Evolutionary conservation across 1,140 invertebrate genomes (phyloP), one percentile per base, ranked within the genome.

Genomic region (Drosophila varians): DNA sequence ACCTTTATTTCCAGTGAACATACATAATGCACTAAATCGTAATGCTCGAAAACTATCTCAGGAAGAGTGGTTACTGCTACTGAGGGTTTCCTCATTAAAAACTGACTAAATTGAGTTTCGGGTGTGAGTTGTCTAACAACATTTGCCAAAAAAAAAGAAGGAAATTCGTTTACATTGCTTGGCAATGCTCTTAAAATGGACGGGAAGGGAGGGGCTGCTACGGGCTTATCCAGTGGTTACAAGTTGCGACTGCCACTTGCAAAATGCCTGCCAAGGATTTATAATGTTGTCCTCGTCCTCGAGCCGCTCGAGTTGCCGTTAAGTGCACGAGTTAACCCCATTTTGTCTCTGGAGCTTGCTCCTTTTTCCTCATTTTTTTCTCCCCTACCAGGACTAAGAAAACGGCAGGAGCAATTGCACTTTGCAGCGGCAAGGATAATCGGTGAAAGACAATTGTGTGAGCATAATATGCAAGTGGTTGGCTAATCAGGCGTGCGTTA

Each of bases 261-360:
- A 86, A 86, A 64, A 87, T 86, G 80, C 80, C 80, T 86, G 80
- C 57, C 73, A 71, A 74, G 68, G 80, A 86, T 86, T 86, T 86
- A 86, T 86, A 86, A 86, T 87, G 80, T 86, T 87, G 82, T 86
- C 79, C 80, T 86, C 78, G 74, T 82, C 48, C 78, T 74, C 76
- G 80, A 71, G 80, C 69, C 79, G 80, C 80, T 86, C 75, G 66
- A 72, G 76, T 74, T 73, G 56, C 69, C 82, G 80, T 84, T 84
- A 84, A 87, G 80, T 86, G 82, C 82, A 84, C 82, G 80, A 84
- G 80, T 86, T 86, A 86, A 86, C 80, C 80, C 78, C 80, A 62
- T 86, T 86, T 79, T 75, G 52, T 76, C 56, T 71, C 25, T 58
- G 34, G 23, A 34, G 36, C 38, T 46, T 48, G 53, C 45, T 65